A percentile compares a stretch with the other conserved stretches of the same genome.
phyloP scores from a whole-genome alignment of 30 jellyfish, hydroid and myxozoan genomes.

The Chrysaora quinquecirrha region DNA sequence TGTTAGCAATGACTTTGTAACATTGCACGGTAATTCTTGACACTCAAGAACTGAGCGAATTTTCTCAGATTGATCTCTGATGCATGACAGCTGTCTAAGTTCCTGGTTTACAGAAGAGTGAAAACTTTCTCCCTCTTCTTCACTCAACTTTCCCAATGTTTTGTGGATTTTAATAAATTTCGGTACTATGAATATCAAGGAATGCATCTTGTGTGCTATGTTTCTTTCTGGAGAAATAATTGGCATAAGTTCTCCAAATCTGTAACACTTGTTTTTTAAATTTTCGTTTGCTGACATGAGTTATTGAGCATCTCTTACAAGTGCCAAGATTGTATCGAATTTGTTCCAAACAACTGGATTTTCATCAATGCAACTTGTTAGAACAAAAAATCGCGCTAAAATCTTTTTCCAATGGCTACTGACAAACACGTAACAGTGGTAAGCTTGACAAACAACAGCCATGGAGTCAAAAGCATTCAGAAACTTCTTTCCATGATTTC shows the following conservation, averaged over 20 bases:
- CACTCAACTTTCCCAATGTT: too few species aligned
- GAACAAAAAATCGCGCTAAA: neutral
- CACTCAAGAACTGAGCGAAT: neutral
- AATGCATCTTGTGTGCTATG: neutral
- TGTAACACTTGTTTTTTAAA: neutral
- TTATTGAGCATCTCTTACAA: neutral
- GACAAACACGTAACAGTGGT: slow-evolving; percentile 47
- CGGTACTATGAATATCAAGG: neutral
- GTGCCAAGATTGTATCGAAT: neutral
- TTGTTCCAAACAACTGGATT: neutral
- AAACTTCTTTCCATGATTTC: neutral
- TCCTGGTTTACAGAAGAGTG: slow-evolving; percentile 9
- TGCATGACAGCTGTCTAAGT: slow-evolving; percentile 13
- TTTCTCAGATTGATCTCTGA: slow-evolving; percentile 2
- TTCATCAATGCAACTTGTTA: neutral
- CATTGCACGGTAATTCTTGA: neutral
- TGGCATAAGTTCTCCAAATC: neutral
- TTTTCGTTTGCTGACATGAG: neutral
- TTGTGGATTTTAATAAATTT: too few species aligned
- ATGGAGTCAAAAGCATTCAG: neutral
- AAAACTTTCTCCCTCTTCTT: too few species aligned
- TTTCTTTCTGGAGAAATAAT: neutral
- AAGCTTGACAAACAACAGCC: slow-evolving; percentile 29
- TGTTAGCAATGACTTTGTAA: too few species aligned
- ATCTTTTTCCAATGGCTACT: slow-evolving; percentile 50